These are phyloP conservation scores for Lordiphosa stackelbergi DNA, from an alignment of 1,140 invertebrate genomes.

Conservation along the genomic window DNA sequence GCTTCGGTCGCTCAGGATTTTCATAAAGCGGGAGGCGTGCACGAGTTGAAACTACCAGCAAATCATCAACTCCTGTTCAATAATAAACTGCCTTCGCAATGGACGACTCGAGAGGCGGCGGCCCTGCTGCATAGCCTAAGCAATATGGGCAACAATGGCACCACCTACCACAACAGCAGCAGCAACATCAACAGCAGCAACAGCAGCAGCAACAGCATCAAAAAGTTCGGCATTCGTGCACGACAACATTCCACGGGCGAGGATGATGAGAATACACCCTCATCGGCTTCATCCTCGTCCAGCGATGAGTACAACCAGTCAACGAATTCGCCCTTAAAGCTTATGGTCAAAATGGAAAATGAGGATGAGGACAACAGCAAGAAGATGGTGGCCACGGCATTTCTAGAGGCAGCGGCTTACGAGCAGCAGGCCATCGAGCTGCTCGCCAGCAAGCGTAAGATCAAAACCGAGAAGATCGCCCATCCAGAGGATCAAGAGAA, in stretches of 20 bases:
- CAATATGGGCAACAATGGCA: constrained; percentile 48
- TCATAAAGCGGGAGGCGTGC: constrained; percentile 78
- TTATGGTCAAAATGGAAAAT: constrained; percentile 54
- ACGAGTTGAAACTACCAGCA: constrained; percentile 77
- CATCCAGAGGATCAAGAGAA: constrained; percentile 62
- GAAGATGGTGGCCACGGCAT: constrained; percentile 61
- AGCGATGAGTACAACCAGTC: constrained; percentile 62
- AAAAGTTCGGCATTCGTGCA: constrained; percentile 54
- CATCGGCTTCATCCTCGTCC: constrained; percentile 66
- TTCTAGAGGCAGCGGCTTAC: constrained; percentile 64
- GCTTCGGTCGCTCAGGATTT: constrained; percentile 78
- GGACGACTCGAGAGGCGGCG: constrained; percentile 76
- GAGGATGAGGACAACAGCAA: constrained; percentile 28
- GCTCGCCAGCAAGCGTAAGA: constrained; percentile 64
- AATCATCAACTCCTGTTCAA: constrained; percentile 77
- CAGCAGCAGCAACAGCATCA: constrained; percentile 31
- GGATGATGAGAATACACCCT: constrained; percentile 75
- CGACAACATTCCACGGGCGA: constrained; percentile 72
- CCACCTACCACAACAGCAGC: constrained; percentile 21
- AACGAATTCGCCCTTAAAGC: constrained; percentile 57
- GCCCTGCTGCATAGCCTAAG: constrained; percentile 71
- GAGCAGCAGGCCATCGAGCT: constrained; percentile 68
- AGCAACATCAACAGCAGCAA: constrained; percentile 29
- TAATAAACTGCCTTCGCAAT: constrained; percentile 77
- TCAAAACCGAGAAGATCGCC: constrained; percentile 53